Percentiles rank a stretch among this genome's conserved stretches.
These are phyloP conservation scores for Tapera naevia DNA, from an alignment of 2,797 vertebrate species.

Conservation along the genomic window DNA sequence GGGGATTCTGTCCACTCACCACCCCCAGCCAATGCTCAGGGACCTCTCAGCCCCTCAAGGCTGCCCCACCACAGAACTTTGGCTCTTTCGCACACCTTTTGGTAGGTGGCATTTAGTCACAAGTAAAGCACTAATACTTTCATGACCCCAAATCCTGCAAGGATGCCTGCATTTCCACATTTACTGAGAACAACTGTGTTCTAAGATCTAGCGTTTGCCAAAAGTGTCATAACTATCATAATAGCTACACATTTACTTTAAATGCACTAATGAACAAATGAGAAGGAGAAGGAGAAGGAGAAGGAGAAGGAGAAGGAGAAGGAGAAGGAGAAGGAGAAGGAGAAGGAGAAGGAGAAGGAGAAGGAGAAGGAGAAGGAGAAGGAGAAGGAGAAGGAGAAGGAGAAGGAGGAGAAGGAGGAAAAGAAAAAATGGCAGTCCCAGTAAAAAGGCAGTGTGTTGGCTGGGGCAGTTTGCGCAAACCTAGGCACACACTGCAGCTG, in stretches of 20 bases:
- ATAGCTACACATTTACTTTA: background rate
- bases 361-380: too few relatives aligned
- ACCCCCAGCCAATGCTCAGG: background rate
- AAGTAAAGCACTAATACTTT: background rate
- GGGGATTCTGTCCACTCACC: too few relatives aligned
- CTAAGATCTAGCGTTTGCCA: background rate
- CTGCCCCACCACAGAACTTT: background rate
- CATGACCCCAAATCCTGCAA: background rate
- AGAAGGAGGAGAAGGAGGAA: too few relatives aligned
- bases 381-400: background rate
- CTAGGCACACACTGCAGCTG: fast-evolving
- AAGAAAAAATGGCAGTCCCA: background rate
- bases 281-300: background rate
- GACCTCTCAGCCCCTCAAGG: background rate
- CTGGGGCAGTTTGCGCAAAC: background rate
- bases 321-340: background rate
- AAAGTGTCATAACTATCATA: background rate
- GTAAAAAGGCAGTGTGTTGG: fast-evolving
- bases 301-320: too few relatives aligned
- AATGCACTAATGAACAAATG: background rate
- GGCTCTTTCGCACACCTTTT: background rate
- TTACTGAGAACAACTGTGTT: background rate
- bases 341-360: too few relatives aligned
- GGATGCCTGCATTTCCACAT: background rate
- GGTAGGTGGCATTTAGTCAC: background rate